Conservation (phyloP, 2,797 vertebrate genomes). For the Scleropages formosus region DNA sequence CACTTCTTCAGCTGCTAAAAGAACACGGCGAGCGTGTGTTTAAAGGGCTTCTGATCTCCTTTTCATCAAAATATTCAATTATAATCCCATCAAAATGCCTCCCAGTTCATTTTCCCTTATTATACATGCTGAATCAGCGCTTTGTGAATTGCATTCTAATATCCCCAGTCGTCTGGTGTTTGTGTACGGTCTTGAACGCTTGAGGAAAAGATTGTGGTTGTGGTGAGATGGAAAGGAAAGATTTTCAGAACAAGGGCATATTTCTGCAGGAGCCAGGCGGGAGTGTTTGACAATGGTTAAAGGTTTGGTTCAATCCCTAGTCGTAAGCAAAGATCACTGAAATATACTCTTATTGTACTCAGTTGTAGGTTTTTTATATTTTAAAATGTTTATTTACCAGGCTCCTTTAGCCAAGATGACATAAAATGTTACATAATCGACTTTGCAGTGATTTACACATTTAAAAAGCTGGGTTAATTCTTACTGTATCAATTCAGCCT, state of each 20-base stretch:
- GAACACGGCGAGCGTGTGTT: not conserved
- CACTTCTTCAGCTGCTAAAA: not conserved
- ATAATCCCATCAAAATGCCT: not conserved
- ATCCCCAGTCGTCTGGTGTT: not conserved
- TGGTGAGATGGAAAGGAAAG: not conserved
- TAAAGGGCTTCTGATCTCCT: not conserved
- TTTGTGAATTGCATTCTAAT: constrained; percentile 7
- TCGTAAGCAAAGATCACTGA: too few relatives aligned
- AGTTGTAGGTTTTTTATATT: too few relatives aligned
- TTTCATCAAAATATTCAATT: not conserved
- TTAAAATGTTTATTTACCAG: too few relatives aligned
- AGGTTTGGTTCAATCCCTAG: not conserved
- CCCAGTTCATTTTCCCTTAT: not conserved
- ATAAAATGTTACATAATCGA: too few relatives aligned
- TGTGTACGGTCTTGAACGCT: constrained; percentile 10
- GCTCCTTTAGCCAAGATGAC: too few relatives aligned
- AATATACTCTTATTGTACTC: too few relatives aligned
- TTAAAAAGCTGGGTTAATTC: too few relatives aligned
- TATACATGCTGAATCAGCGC: not conserved
- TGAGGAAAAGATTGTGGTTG: not conserved
- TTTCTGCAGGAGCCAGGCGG: not conserved
- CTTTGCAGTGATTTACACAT: too few relatives aligned
- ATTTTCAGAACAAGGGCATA: not conserved
- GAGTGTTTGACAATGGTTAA: not conserved
- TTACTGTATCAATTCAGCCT: too few relatives aligned